phyloP scores from a whole-genome alignment of 2,797 vertebrate species.

The Tapirus indicus region DNA sequence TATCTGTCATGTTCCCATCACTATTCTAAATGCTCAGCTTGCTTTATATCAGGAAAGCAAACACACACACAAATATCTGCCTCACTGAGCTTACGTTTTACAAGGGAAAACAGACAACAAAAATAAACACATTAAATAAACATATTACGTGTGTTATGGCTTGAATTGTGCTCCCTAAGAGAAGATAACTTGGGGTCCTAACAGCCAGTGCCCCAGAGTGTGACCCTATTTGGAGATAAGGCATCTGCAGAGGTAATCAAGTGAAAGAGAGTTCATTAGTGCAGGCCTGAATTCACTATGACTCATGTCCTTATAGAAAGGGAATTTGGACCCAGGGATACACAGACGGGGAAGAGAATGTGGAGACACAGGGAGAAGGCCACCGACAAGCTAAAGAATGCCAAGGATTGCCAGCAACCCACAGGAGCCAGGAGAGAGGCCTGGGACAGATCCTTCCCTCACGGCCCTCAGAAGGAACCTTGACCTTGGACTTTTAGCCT shows the following conservation, averaged over 20 bases:
- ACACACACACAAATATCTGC: neutral
- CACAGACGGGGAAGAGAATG: fast-evolving
- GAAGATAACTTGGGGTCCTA: neutral
- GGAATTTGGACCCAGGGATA: neutral
- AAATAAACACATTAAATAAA: neutral
- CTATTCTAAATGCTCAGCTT: neutral
- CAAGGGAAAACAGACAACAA: neutral
- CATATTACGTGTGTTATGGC: fast-evolving
- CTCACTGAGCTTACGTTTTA: fast-evolving
- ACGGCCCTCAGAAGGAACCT: neutral
- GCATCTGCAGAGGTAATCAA: neutral
- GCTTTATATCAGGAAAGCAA: neutral
- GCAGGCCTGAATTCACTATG: fast-evolving
- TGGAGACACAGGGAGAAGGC: neutral
- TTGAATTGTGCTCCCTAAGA: neutral
- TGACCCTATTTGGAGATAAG: neutral
- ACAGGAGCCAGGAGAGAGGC: too few relatives aligned
- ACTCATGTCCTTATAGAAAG: neutral
- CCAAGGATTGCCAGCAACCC: fast-evolving
- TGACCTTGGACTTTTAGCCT: neutral
- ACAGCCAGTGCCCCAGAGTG: fast-evolving
- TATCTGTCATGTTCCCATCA: too few relatives aligned
- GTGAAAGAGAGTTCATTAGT: neutral
- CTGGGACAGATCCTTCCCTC: fast-evolving
- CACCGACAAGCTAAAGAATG: fast-evolving